These are phyloP conservation scores for Cirrhinus mrigala DNA, from an alignment of 2,797 vertebrate genomes.

Conservation along the genomic window DNA sequence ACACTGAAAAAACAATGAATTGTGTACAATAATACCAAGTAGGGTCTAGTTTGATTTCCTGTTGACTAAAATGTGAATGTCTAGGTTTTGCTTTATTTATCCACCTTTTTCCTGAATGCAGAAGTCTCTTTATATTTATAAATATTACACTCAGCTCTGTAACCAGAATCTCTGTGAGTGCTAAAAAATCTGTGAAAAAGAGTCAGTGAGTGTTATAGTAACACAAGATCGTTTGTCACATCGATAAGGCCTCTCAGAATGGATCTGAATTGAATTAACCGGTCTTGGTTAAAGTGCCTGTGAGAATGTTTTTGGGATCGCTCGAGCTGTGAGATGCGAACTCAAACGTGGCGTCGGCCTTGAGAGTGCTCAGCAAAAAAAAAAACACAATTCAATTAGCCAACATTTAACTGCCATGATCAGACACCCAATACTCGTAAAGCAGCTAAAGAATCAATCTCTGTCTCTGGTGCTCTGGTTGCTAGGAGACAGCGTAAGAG, in stretches of 20 bases:
- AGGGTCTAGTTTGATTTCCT: background rate
- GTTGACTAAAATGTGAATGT: background rate
- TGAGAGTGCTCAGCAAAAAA: slow-evolving; percentile 20
- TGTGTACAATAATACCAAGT: background rate
- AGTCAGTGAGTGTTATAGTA: background rate
- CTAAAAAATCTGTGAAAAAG: background rate
- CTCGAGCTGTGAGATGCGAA: background rate
- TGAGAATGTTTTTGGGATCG: background rate
- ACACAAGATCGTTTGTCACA: background rate
- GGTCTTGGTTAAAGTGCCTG: background rate
- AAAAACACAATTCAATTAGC: slow-evolving; percentile 39
- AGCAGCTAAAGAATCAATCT: slow-evolving; percentile 21
- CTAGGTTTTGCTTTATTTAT: background rate
- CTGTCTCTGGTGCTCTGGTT: slow-evolving; percentile 35
- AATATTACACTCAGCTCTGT: background rate
- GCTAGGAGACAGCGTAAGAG: slow-evolving; percentile 54
- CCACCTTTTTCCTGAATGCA: no score
- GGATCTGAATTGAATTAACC: slow-evolving; percentile 22
- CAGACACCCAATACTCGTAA: slow-evolving; percentile 48
- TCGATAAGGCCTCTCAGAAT: slow-evolving; percentile 24
- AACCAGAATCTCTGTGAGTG: background rate
- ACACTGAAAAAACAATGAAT: background rate
- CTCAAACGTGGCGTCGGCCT: background rate
- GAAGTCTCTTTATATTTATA: background rate
- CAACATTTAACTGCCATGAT: slow-evolving; percentile 27